Evolutionary conservation across 2,888 invertebrate genomes (phyloP).

Genomic region (Acanthococcus lagerstroemiae): DNA sequence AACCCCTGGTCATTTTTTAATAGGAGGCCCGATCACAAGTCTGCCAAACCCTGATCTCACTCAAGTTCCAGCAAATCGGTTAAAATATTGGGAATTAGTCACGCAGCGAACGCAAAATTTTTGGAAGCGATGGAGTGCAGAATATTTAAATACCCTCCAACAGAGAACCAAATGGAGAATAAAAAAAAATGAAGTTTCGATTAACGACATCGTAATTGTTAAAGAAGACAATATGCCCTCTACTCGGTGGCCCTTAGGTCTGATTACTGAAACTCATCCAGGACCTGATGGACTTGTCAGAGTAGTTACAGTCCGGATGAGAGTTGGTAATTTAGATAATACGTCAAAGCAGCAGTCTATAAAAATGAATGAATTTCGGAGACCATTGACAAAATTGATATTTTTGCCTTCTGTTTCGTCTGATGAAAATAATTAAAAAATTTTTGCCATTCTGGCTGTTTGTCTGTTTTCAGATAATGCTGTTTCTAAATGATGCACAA

Average conservation of each 20-base stretch:
- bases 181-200: not conserved
- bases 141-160: not conserved
- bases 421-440: no score
- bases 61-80: conserved; percentile 17
- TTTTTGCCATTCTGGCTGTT: no score
- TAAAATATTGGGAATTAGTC: not conserved
- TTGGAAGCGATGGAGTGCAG: not conserved
- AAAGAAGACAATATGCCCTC: not conserved
- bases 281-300: not conserved
- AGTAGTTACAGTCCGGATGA: not conserved
- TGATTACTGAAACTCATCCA: not conserved
- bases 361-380: not conserved
- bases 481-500: no score
- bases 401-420: no score
- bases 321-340: no score
- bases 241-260: not conserved
- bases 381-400: not conserved
- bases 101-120: not conserved
- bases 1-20: conserved; percentile 37
- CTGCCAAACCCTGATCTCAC: conserved; percentile 37
- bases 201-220: not conserved
- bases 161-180: conserved; percentile 24
- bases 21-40: conserved; percentile 36
- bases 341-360: no score
- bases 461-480: no score